Evolutionary conservation across 2,888 invertebrate genomes (phyloP), one percentile per base, ranked within the genome.

Genomic region (Notodonta ziczac): DNA sequence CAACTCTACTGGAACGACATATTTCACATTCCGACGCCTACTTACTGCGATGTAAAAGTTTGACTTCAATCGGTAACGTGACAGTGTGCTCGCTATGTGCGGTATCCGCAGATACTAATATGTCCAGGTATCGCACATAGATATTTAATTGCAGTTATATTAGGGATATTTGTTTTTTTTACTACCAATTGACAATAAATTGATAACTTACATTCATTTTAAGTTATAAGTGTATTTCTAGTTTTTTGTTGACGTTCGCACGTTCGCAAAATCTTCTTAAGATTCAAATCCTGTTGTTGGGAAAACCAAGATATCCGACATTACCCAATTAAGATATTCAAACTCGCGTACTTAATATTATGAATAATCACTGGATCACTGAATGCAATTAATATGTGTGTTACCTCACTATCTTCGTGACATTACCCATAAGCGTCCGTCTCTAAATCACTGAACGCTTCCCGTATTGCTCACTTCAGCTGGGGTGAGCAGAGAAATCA

Each of bases 21-120:
- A 70, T 70, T 71, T 64, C 51, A 65, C 80, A 85, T 88, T 84
- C 85, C 78, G 66, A 66, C 70, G 73, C 79, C 75, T 72, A 79
- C 80, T 16, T 80, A 77, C 79, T 64, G 74, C 66, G 72, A 86
- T 82, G 83, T 87, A 85, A 85, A 85, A 85, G 81, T 83, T 53
- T 77, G 77, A 69, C 74, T 69, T 74, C 79, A 74, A 72, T 73
- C 61, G 66, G 58, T 64, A 59, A 71, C 69, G 72, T 73, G 67
- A 69, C 62, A 65, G 65, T 54, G 42, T 35, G 44, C 24, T 2
- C 63, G 68, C 66, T 67, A 63, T 62, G 62, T 67, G 42, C 62
- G 56, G 60, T 60, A 66, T 54, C 53, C n/a, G 44, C 53, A 51
- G 40, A 67, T 24, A 62, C 66, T 59, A 14, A 56, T 48, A 32